These are phyloP conservation scores for Drosophila lini DNA, from an alignment of 1,140 invertebrate genomes.

Conservation along the genomic window DNA sequence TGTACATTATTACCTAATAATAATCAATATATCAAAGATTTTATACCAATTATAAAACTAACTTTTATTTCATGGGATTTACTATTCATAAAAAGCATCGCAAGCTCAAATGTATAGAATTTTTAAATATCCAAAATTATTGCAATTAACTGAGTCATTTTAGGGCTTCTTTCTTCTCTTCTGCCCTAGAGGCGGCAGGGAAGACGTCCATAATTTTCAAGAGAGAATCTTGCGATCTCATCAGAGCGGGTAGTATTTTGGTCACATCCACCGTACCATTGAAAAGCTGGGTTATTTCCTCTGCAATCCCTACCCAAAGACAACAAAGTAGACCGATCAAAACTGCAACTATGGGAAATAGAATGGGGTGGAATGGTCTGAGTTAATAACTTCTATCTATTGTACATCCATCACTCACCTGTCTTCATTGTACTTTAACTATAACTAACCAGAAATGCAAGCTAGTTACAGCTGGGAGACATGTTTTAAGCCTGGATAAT, in stretches of 20 bases:
- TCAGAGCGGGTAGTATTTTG: not conserved
- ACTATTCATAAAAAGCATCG: too few relatives aligned
- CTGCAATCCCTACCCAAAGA: not conserved
- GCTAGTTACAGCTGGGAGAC: not conserved
- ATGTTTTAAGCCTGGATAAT: slow-evolving; percentile 13
- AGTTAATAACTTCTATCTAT: not conserved
- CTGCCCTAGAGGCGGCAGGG: too few relatives aligned
- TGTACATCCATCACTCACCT: slow-evolving; percentile 14
- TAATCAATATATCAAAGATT: not conserved
- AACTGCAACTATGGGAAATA: slow-evolving; percentile 5
- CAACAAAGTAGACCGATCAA: not conserved
- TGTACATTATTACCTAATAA: not conserved
- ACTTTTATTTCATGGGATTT: not conserved
- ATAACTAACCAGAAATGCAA: not conserved
- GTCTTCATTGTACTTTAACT: slow-evolving; percentile 7
- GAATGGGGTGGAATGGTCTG: too few relatives aligned
- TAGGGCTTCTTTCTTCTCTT: too few relatives aligned
- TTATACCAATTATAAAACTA: not conserved
- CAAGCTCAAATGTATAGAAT: too few relatives aligned
- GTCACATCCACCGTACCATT: not conserved
- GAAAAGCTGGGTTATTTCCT: not conserved
- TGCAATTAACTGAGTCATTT: too few relatives aligned
- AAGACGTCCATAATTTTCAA: too few relatives aligned
- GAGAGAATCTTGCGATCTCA: not conserved
- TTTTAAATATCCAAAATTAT: too few relatives aligned